phyloP scores from a whole-genome alignment of 2,888 invertebrate genomes.

The Elgonia sp. region DNA sequence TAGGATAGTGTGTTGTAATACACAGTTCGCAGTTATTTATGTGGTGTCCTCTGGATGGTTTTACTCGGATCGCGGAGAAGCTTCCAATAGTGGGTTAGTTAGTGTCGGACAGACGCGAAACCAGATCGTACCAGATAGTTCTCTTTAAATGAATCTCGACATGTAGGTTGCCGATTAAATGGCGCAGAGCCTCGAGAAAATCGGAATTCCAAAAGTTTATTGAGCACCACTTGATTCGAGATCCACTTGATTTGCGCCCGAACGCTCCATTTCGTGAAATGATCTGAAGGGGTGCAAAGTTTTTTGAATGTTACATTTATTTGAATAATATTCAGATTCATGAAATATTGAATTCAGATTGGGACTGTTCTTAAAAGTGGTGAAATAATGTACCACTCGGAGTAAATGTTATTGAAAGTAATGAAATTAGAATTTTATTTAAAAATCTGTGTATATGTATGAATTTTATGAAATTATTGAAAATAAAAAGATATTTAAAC shows the following conservation, averaged over 20 bases:
- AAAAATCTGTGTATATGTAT: too few relatives aligned
- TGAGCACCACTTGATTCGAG: slow-evolving; percentile 67
- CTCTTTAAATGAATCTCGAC: slow-evolving; percentile 40
- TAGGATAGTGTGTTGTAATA: slow-evolving; percentile 47
- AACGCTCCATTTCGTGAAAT: slow-evolving; percentile 48
- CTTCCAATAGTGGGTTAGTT: too few relatives aligned
- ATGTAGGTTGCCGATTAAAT: slow-evolving; percentile 57
- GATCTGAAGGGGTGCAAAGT: slow-evolving; percentile 16
- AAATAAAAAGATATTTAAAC: too few relatives aligned
- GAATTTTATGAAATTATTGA: too few relatives aligned
- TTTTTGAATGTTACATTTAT: not conserved
- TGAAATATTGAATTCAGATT: too few relatives aligned
- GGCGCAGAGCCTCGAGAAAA: slow-evolving; percentile 49
- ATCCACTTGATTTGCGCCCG: slow-evolving; percentile 69
- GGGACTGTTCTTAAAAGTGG: too few relatives aligned
- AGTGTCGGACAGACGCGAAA: not conserved
- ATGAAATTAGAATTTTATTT: too few relatives aligned
- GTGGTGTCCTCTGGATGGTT: slow-evolving; percentile 65
- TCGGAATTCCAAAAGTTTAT: slow-evolving; percentile 66
- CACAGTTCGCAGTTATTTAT: slow-evolving; percentile 47
- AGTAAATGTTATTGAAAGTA: too few relatives aligned
- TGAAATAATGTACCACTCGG: too few relatives aligned
- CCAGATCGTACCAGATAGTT: slow-evolving; percentile 33
- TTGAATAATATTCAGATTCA: too few relatives aligned
- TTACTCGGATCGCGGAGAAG: not conserved